Evolutionary conservation across 2,888 invertebrate species (phyloP).

Genomic region (Rhagonycha lutea): DNA sequence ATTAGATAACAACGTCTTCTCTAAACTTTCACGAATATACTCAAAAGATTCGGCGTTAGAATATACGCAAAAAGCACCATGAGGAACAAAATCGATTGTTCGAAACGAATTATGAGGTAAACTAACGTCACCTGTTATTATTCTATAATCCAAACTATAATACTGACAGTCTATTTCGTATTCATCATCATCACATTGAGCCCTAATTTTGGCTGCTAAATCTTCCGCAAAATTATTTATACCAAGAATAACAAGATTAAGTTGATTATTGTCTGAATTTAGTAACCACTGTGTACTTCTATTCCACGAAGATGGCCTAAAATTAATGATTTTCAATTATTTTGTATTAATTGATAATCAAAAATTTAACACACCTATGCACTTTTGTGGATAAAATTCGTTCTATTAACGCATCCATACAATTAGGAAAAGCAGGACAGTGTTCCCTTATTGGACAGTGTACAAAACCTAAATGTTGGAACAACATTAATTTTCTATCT

Average conservation of each 20-base stretch:
- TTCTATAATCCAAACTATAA: slow-evolving; percentile 82
- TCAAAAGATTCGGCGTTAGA: slow-evolving; percentile 91
- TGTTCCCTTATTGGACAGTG: slow-evolving; percentile 94
- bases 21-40: slow-evolving; percentile 87
- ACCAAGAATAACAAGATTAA: slow-evolving; percentile 89
- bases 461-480: slow-evolving; percentile 94
- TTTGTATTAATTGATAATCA: not conserved
- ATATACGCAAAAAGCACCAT: slow-evolving; percentile 89
- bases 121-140: slow-evolving; percentile 84
- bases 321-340: slow-evolving; percentile 26
- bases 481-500: slow-evolving; percentile 90
- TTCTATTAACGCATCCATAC: slow-evolving; percentile 78
- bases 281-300: slow-evolving; percentile 68
- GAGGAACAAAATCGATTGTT: slow-evolving; percentile 85
- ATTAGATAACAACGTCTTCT: slow-evolving; percentile 88
- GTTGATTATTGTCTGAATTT: slow-evolving; percentile 69
- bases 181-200: slow-evolving; percentile 86
- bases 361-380: slow-evolving; percentile 56
- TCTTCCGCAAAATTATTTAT: slow-evolving; percentile 85
- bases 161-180: slow-evolving; percentile 78
- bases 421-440: slow-evolving; percentile 87
- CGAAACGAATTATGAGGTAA: slow-evolving; percentile 80
- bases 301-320: slow-evolving; percentile 66
- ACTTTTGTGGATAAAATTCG: slow-evolving; percentile 71
- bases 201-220: slow-evolving; percentile 82